Base-by-base conservation (phyloP, 1,140 invertebrate genomes). In the Drosophila jambulina region DNA sequence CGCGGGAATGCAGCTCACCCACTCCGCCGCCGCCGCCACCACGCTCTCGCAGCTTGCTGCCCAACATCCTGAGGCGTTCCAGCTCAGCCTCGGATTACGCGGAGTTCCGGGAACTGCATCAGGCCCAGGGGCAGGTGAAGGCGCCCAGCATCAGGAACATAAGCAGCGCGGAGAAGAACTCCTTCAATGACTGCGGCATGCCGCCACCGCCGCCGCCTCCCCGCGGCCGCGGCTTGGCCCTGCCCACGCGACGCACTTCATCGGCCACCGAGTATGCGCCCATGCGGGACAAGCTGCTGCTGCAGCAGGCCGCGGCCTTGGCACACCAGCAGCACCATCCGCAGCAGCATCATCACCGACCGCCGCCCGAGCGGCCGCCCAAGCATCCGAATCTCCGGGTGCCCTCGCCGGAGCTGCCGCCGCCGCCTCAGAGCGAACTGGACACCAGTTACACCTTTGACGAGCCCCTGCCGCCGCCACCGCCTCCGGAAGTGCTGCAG, bases 381-480 rank as follows among this genome's bases (percentile, higher is more conserved):
- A 97, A 97, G 92, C 97, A 97, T 91, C 96, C 96, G 1, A 95
- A 96, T 81, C 83, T 93, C 36, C 93, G 95, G 25, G 93, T 96
- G n/a, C 94, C 95, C 3, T 96, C 95, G 83, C 96, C 96, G 0
- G 96, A 96, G 82, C 81, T 96, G 76, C 96, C 96, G n/a, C 95
- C 95, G 8, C 96, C 96, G 10, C 95, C 96, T 9, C 95, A 95
- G 9, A 95, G 94, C 19, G 93, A 94, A 29, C 94, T 95, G 75
- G 94, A 95, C 78, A 95, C 95, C 75, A 94, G 74, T 34, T 91
- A 95, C 34, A 93, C 95, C 51, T 82, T 90, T 40, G 96, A 96
- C 77, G 96, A 96, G 85, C 96, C 96, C 7, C 92, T 96, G 53
- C 96, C 96, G n/a, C 96, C 96, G 10, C 96, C 96, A 23, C 94